Evolutionary conservation across 2,888 invertebrate genomes (phyloP).

Genomic region (Sarcophaga variegata): DNA sequence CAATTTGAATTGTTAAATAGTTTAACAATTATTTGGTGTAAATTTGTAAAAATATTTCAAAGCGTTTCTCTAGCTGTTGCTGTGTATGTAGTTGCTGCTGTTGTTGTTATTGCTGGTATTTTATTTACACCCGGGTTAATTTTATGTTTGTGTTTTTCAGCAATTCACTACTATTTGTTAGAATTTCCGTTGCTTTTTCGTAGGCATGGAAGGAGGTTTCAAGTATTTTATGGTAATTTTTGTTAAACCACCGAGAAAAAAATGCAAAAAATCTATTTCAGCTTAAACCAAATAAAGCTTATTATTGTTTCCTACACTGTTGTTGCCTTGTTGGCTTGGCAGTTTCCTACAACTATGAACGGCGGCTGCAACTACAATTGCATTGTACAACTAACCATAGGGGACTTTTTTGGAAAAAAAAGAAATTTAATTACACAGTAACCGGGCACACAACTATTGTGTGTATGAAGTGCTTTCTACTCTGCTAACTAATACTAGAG

Average conservation of each 20-base stretch:
- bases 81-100: too few relatives aligned
- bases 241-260: not conserved
- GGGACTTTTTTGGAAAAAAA: slow-evolving; percentile 3
- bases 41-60: slow-evolving; percentile 11
- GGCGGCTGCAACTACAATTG: not conserved
- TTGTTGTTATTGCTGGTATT: not conserved
- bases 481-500: not conserved
- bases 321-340: slow-evolving; percentile 26
- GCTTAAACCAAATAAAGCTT: slow-evolving; percentile 47
- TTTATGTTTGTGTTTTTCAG: slow-evolving; percentile 37
- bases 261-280: not conserved
- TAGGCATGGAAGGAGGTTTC: not conserved
- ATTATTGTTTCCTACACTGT: slow-evolving; percentile 48
- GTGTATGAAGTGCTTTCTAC: not conserved
- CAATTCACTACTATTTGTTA: slow-evolving; percentile 15
- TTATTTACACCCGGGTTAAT: slow-evolving; percentile 13
- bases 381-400: not conserved
- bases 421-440: slow-evolving; percentile 16
- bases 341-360: not conserved
- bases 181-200: not conserved
- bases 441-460: slow-evolving; percentile 6
- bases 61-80: not conserved
- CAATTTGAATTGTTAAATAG: slow-evolving; percentile 28
- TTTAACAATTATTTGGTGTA: slow-evolving; percentile 4
- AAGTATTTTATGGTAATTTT: slow-evolving; percentile 18